phyloP scores from a whole-genome alignment of 1,140 invertebrate species.

The Danaus plexippus region DNA sequence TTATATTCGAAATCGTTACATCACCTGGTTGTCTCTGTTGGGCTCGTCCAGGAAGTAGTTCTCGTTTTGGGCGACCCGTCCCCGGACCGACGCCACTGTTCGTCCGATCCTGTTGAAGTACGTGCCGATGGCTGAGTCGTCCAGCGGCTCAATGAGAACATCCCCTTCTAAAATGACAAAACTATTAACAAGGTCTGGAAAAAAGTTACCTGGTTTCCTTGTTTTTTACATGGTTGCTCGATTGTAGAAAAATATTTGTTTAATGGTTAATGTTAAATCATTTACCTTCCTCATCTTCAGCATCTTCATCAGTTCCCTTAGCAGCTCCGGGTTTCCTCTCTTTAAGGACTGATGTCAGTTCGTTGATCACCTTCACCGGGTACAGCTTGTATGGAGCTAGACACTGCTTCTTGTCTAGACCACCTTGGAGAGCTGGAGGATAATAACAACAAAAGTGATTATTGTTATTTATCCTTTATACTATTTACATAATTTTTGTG shows the following conservation, averaged over 20 bases:
- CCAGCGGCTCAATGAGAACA: constrained; percentile 34
- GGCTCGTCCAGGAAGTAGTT: constrained; percentile 51
- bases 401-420: constrained; percentile 47
- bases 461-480: too few species aligned
- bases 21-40: constrained; percentile 56
- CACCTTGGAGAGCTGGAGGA: constrained; percentile 42
- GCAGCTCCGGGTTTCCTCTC: constrained; percentile 29
- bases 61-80: constrained; percentile 46
- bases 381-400: constrained; percentile 57
- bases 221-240: too few species aligned
- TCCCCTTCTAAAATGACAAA: constrained; percentile 30
- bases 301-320: constrained; percentile 32
- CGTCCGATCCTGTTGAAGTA: constrained; percentile 36
- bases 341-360: constrained; percentile 47
- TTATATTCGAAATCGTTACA: neutral
- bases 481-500: too few species aligned
- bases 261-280: too few species aligned
- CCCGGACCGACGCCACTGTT: constrained; percentile 38
- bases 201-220: too few species aligned
- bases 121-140: constrained; percentile 39
- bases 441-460: neutral
- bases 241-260: too few species aligned
- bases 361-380: constrained; percentile 49
- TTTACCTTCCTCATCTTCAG: constrained; percentile 29
- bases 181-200: too few species aligned